A percentile compares a stretch with the other conserved stretches of the same genome.
phyloP scores from a whole-genome alignment of 2,888 invertebrate species.

The Gibbula magus region DNA sequence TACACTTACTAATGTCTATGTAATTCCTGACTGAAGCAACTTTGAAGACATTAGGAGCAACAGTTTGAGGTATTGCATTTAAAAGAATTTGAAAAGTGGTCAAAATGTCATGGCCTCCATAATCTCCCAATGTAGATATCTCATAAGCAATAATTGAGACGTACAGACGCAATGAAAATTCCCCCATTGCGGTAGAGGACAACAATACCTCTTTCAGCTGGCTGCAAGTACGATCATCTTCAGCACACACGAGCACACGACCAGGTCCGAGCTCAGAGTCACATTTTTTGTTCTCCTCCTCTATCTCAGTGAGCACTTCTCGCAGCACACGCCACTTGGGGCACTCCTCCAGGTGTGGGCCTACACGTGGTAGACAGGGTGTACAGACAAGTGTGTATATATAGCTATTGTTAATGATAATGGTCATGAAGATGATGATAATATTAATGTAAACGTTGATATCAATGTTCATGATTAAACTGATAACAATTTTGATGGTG shows the following conservation, averaged over 20 bases:
- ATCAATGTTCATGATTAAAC: not conserved
- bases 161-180: too few species aligned
- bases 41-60: too few species aligned
- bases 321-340: slow-evolving; percentile 92
- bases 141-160: too few species aligned
- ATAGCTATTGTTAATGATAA: not conserved
- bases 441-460: not conserved
- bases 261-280: slow-evolving; percentile 54
- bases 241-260: slow-evolving; percentile 88
- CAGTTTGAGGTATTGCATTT: too few species aligned
- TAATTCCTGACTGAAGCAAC: too few species aligned
- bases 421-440: not conserved
- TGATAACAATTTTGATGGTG: not conserved
- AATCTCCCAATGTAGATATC: too few species aligned
- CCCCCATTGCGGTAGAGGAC: too few species aligned
- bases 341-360: slow-evolving; percentile 83
- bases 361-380: not conserved
- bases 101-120: too few species aligned
- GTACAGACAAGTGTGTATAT: too few species aligned
- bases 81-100: too few species aligned
- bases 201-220: slow-evolving; percentile 79
- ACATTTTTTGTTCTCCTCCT: slow-evolving; percentile 80
- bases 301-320: slow-evolving; percentile 90
- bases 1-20: too few species aligned
- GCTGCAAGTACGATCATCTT: slow-evolving; percentile 87